Base-by-base conservation (phyloP, 1,140 invertebrate species). In the Drosophila aff. region DNA sequence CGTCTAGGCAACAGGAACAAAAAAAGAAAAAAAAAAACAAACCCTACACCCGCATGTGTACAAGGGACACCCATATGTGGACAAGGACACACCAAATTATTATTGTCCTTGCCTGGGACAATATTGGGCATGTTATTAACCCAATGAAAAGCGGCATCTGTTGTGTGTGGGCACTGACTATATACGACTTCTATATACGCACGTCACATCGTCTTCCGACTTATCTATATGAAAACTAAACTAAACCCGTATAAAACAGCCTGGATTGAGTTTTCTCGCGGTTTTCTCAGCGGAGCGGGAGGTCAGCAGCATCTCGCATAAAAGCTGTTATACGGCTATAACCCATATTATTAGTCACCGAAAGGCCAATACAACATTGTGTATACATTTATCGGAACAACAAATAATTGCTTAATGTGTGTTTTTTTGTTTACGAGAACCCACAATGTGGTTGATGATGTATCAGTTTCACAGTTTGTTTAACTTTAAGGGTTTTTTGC, bases 21-120 rank as follows among this genome's bases (percentile, higher is more conserved):
- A 49, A 26, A 16, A 49, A 4, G n/a, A 49, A 47, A 4, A 10
- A 3, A 47, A 16, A 50, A 60, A 43, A n/a, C 6, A 60, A 36
- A 61, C 60, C 50, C 38, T 10, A 50, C 10, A 62, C 6, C 52
- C 40, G 36, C 23, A 47, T 46, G 38, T 18, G 33, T 23, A 52
- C 18, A 38, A 23, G 16, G 57, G 33, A 55, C 60, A 49, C 58
- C 47, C 75, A 47, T 47, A 36, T 62, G 23, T 50, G 13, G 57
- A n/a, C 15, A 41, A 31, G 43, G 64, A 40, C 52, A 69, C 55
- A 18, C 49, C 47, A 73, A 68, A 76, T 65, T 76, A 81, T 77
- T 78, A 81, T 77, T 78, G 81, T 89, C 85, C 85, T 89, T 75
- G 80, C 66, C 63, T 40, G 44, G 63, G 41, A 47, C 63, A 81